Evolutionary conservation across 2,888 invertebrate species (phyloP), one percentile per base, ranked within the genome.

Genomic region (Brenthis ino): DNA sequence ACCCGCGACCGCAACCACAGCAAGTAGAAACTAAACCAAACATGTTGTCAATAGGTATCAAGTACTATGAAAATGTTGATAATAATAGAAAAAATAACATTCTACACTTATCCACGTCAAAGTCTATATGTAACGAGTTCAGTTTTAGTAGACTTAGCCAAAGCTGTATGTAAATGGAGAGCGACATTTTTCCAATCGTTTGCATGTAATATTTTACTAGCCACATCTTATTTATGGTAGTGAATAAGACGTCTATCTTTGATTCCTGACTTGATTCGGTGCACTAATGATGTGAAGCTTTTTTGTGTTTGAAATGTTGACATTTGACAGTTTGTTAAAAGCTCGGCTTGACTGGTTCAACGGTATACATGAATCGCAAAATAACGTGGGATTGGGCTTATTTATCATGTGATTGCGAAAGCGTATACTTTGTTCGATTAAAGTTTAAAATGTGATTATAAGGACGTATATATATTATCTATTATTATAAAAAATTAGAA

Each of bases 141-240:
- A 43, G 37, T 43, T 43, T 43, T 11, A 43, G 37, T 43, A 61
- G 37, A 13, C 67, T 72, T 67, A 64, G 61, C 91, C 90, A 91
- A 88, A 86, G 82, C 77, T 72, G 72, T 84, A 91, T 92, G 90
- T 79, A 85, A 90, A 91, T 91, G 73, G 69, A 69, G 75, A 67
- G 74, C 86, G 79, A 85, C 89, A 90, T 91, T 90, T 92, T 91
- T 91, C 86, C 85, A 82, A 79, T 78, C 77, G 80, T 87, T 86
- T 87, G 88, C 89, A 91, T 91, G 86, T 89, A 88, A 89, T 89
- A 88, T 88, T 88, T 89, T 84, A 86, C 84, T 82, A 80, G 81
- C 76, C 73, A 75, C 85, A 84, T 89, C 89, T 88, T 88, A 84
- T 90, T 89, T 88, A 88, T 91, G 78, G 82, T 76, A 71, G 77